These are phyloP conservation scores for Balaenoptera acutorostrata DNA, from an alignment of 2,113 vertebrate species.

Conservation along the genomic window DNA sequence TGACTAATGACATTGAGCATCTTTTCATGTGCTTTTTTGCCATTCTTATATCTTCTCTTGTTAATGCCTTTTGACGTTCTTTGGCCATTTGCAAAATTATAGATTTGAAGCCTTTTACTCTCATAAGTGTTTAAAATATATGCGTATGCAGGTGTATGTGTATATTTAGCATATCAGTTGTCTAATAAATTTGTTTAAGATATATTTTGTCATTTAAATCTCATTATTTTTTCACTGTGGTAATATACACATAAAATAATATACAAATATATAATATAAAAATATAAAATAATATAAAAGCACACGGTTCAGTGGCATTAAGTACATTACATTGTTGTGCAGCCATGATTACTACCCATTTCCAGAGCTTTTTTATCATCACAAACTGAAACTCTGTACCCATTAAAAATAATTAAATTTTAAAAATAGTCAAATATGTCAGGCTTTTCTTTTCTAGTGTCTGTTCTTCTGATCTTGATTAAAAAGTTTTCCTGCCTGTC, in stretches of 20 bases:
- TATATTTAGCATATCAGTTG: not conserved
- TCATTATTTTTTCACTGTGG: not conserved
- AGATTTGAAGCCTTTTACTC: conserved; percentile 29
- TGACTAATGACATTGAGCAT: conserved; percentile 33
- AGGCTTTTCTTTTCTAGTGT: not conserved
- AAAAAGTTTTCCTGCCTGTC: not conserved
- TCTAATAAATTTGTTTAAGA: not conserved
- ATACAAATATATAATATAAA: not conserved
- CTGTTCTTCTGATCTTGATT: not conserved
- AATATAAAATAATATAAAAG: not conserved
- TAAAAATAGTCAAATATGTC: not conserved
- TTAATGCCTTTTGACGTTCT: conserved; percentile 14
- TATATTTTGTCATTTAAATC: not conserved
- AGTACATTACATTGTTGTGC: not conserved
- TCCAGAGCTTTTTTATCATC: not conserved
- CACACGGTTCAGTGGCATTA: not conserved
- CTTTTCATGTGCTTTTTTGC: conserved; percentile 29
- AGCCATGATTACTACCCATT: not conserved
- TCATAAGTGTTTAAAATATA: conserved; percentile 15
- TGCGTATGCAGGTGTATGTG: not conserved
- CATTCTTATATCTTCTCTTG: conserved; percentile 35
- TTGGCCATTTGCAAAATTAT: not conserved
- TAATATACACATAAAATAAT: not conserved
- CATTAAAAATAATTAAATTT: not conserved
- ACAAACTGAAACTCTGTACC: not conserved